Base-by-base conservation (phyloP, 2,113 vertebrate species). In the Penelope pileata region DNA sequence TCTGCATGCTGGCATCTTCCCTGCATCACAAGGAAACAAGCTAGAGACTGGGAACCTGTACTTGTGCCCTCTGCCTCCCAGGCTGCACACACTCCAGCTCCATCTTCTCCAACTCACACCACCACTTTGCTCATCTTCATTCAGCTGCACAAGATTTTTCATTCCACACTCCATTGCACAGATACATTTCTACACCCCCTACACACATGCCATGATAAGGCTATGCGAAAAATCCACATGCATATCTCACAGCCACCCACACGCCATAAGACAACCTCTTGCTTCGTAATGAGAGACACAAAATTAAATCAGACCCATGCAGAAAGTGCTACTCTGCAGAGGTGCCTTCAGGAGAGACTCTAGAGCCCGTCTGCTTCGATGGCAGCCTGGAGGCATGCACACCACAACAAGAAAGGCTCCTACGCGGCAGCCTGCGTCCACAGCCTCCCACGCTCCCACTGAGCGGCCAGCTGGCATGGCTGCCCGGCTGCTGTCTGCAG, bases 211-310 rank as follows among this genome's bases (percentile, higher is more conserved):
- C 83, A 86, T 86, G 80, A 73, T 90, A 70, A 96, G 91, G 85
- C 85, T 67, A 83, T 91, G 93, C 90, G 94, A 96, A 96, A 97
- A 96, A 93, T 86, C 93, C 1, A 5, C 83, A 68, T 56, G 85
- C 91, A 95, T 88, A 77, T 90, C 94, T 94, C 87, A 70, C 75
- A 91, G 90, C 95, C 94, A 96, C 94, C 95, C 94, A 96, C 96
- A 75, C 42, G 83, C 90, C 95, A 96, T 91, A 63, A 95, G 76
- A 94, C 68, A 90, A 83, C 79, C 79, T 96, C 96, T 89, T 91
- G 88, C 93, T 93, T 95, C 88, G 76, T 90, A 97, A 93, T 2
- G 4, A 59, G 50, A 83, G 76, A 83, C 79, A 81, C 64, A 83
- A 66, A 96, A 94, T 88, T 83, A 90, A 88, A 75, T 54, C 85